A percentile compares a stretch with the other conserved stretches of the same genome.
These are phyloP conservation scores for Halcyon leucocephala DNA, from an alignment of 2,797 vertebrate genomes.

Conservation along the genomic window DNA sequence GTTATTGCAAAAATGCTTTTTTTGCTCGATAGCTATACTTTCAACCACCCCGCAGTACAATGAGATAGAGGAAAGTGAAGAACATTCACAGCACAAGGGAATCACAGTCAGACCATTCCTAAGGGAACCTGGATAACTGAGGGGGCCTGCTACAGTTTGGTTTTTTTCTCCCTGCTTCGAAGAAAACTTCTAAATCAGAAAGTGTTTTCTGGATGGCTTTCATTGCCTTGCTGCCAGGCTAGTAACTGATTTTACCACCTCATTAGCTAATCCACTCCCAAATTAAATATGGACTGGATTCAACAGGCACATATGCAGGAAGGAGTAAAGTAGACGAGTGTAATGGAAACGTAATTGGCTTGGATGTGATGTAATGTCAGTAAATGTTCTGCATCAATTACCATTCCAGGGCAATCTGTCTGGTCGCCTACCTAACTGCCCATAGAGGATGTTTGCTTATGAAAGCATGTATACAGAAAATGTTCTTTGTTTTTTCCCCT, in stretches of 20 bases:
- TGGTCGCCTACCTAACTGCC: neutral
- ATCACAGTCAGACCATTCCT: neutral
- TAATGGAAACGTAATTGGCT: constrained; percentile 30
- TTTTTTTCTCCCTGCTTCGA: neutral
- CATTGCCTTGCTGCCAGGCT: neutral
- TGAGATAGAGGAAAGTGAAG: neutral
- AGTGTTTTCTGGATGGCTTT: neutral
- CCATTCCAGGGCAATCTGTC: neutral
- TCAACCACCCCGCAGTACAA: neutral
- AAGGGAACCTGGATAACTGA: neutral
- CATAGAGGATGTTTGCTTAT: neutral
- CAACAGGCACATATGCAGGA: neutral
- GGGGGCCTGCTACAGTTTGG: neutral
- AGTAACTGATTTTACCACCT: constrained; percentile 42
- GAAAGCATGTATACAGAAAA: neutral
- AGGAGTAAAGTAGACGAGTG: neutral
- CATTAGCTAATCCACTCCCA: constrained; percentile 34
- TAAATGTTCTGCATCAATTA: constrained; percentile 22
- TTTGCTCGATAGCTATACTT: neutral
- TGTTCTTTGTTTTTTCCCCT: neutral
- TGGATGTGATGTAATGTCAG: constrained; percentile 6
- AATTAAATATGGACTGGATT: constrained; percentile 42
- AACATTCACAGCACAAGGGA: neutral
- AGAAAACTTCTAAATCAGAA: neutral
- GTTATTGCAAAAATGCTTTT: neutral